Evolutionary conservation across 2,888 invertebrate species (phyloP).

Genomic region (Pachliopta kotzebuea): DNA sequence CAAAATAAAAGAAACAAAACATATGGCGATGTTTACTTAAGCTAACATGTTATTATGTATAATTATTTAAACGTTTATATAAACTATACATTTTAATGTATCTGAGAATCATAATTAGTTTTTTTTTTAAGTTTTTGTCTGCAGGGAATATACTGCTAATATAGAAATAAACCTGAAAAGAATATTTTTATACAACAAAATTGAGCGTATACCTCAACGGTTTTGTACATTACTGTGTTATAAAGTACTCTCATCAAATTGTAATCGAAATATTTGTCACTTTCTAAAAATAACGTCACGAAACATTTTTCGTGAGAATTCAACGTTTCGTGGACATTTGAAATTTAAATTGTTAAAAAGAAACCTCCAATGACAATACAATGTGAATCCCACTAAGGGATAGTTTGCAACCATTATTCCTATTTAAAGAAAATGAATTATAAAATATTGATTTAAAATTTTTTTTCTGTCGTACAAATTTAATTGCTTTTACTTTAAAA

Average conservation of each 20-base stretch:
- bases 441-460: too few relatives aligned
- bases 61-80: too few relatives aligned
- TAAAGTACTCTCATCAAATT: conserved; percentile 25
- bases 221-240: conserved; percentile 12
- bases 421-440: too few relatives aligned
- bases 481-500: too few relatives aligned
- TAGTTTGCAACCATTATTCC: not conserved
- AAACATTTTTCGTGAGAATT: conserved; percentile 21
- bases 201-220: not conserved
- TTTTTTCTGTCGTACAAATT: not conserved
- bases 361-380: conserved; percentile 11
- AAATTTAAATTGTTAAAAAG: conserved; percentile 20
- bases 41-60: too few relatives aligned
- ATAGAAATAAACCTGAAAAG: not conserved
- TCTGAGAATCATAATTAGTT: too few relatives aligned
- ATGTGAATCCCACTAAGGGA: conserved; percentile 1
- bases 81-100: too few relatives aligned
- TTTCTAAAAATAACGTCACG: conserved; percentile 26
- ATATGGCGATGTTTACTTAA: too few relatives aligned
- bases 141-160: too few relatives aligned
- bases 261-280: conserved; percentile 21
- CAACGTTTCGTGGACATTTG: conserved; percentile 24
- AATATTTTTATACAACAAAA: not conserved
- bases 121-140: too few relatives aligned
- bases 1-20: too few relatives aligned